These are phyloP conservation scores for Diaprepes abbreviatus DNA, from an alignment of 2,888 invertebrate genomes.

Conservation along the genomic window DNA sequence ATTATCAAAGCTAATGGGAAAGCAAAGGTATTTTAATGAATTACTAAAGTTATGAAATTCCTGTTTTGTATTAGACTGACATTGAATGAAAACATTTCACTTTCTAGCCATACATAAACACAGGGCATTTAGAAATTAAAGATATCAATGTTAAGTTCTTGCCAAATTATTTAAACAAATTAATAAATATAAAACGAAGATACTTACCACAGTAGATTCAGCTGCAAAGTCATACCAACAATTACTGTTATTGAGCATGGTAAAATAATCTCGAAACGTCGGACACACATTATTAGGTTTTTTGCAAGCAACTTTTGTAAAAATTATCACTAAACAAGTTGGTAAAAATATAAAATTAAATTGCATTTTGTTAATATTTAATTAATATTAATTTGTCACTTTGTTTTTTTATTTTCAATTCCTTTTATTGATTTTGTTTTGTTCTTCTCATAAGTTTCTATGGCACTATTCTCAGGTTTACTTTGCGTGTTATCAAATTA, in stretches of 20 bases:
- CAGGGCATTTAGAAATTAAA: too few relatives aligned
- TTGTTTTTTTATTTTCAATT: too few relatives aligned
- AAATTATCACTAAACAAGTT: constrained; percentile 18
- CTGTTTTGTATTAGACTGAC: background rate
- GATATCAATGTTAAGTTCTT: too few relatives aligned
- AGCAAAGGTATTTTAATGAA: background rate
- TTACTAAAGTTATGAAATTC: background rate
- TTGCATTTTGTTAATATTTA: background rate
- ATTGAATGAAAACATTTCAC: constrained; percentile 12
- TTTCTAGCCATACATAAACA: constrained; percentile 21
- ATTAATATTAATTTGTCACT: too few relatives aligned
- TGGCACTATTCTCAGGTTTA: background rate
- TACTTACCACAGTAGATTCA: constrained; percentile 62
- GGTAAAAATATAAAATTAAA: background rate
- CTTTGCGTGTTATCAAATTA: constrained; percentile 14
- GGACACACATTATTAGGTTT: constrained; percentile 63
- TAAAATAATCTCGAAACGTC: constrained; percentile 61
- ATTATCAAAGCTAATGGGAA: background rate
- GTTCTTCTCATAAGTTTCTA: background rate
- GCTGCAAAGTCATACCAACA: constrained; percentile 65
- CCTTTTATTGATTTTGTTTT: background rate
- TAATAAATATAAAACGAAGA: too few relatives aligned
- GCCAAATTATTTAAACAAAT: too few relatives aligned
- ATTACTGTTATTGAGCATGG: constrained; percentile 60
- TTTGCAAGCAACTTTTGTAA: background rate